Percentiles rank a stretch among this genome's conserved stretches.
phyloP scores from a whole-genome alignment of 2,113 vertebrate genomes.

The Electrona antarctica region DNA sequence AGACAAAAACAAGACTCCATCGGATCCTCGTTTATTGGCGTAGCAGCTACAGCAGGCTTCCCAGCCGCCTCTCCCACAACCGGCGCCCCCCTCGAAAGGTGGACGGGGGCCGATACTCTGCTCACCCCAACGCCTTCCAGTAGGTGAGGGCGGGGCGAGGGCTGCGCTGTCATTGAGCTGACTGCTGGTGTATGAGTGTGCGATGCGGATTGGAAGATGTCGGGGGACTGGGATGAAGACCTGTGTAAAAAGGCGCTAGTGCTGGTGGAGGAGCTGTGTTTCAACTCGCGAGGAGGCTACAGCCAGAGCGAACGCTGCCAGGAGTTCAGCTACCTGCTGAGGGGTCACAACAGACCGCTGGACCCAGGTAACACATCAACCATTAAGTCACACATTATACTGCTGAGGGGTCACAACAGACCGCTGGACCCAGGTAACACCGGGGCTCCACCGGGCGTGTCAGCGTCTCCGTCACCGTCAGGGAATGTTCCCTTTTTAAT shows the following conservation, averaged over 20 bases:
- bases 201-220: constrained; percentile 88
- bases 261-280: constrained; percentile 89
- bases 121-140: constrained; percentile 56
- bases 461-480: too few relatives aligned
- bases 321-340: constrained; percentile 85
- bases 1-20: constrained; percentile 33
- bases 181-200: constrained; percentile 73
- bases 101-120: constrained; percentile 50
- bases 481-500: too few relatives aligned
- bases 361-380: constrained; percentile 80
- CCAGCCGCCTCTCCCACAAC: not conserved
- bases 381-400: too few relatives aligned
- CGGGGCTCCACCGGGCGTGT: too few relatives aligned
- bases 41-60: not conserved
- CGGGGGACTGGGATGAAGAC: constrained; percentile 92
- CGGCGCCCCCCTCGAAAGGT: constrained; percentile 50
- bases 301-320: constrained; percentile 86
- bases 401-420: constrained; percentile 79
- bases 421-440: constrained; percentile 83
- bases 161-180: constrained; percentile 71
- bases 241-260: constrained; percentile 87
- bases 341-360: constrained; percentile 77
- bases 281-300: constrained; percentile 75
- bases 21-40: constrained; percentile 23
- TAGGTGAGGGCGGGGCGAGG: constrained; percentile 65